Base-by-base conservation (phyloP, 2,888 invertebrate genomes). In the Plusia festucae region DNA sequence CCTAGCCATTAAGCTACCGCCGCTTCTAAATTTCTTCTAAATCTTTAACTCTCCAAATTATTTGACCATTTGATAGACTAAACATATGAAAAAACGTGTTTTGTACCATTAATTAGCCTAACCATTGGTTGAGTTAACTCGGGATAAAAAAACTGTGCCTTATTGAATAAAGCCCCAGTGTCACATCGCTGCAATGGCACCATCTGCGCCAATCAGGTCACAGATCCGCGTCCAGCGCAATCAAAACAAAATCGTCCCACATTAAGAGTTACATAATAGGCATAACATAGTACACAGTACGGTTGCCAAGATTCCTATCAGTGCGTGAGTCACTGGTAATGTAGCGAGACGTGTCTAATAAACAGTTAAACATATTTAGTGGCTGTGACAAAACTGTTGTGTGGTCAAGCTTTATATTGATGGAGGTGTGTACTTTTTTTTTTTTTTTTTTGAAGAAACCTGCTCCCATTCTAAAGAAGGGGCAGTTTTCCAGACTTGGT, bases 251-350 rank as follows among this genome's bases (percentile, higher is more conserved):
- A 20, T 6, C 7, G n/a, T 6, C 40, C 40, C 9, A 16, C 13
- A 40, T 30, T 13, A 40, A 52, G 52, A 40, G 30, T 56, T 53
- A 53, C 40, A n/a, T 32, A 56, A 30, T 16, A 32, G n/a, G 46
- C 27, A 16, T 20, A 8, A 51, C 51, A 20, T 24, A 11, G 58
- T 67, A 75, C 68, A 72, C 73, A 68, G 18, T 20, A 20, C 32
- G 0, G 24, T 46, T 68, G 70, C 70, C 70, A 70, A 70, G 60
- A 68, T 70, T 64, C 58, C 58, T 34, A 8, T 7, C 53, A 60
- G 60, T 60, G 24, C 32, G 32, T 51, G 24, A 20, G n/a, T 18
- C 55, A 30, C 62, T 54, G 58, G 24, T 61, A 57, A 61, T 40
- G 11, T 15, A 22, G 22, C 32, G 18, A 8, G 22, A 22, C 7